phyloP scores from a whole-genome alignment of 1,140 invertebrate species.

The Drosophila melanogaster region Release_6_plus_ISO1_MT NT_033779.5:11167501-11168000 shows the following conservation, averaged over 20 bases:
- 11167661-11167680: slow-evolving; percentile 61
- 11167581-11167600: slow-evolving; percentile 71
- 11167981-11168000: slow-evolving; percentile 74
- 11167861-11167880: slow-evolving; percentile 39
- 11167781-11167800: slow-evolving; percentile 1
- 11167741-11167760: neutral
- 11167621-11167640: slow-evolving; percentile 45
- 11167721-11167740: slow-evolving; percentile 19
- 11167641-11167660: slow-evolving; percentile 62
- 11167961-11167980: slow-evolving; percentile 76
- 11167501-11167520: slow-evolving; percentile 27
- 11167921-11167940: slow-evolving; percentile 83
- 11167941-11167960: slow-evolving; percentile 67
- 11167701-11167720: slow-evolving; percentile 39
- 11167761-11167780: neutral
- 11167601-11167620: slow-evolving; percentile 48
- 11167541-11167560: slow-evolving; percentile 42
- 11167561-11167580: slow-evolving; percentile 70
- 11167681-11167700: slow-evolving; percentile 19
- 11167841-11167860: slow-evolving; percentile 42
- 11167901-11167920: slow-evolving; percentile 80
- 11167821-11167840: neutral
- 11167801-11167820: slow-evolving; percentile 6
- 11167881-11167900: slow-evolving; percentile 73
- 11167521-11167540: slow-evolving; percentile 28